Conservation (phyloP, 2,797 vertebrate genomes). For the Diglossa cyanea region DNA sequence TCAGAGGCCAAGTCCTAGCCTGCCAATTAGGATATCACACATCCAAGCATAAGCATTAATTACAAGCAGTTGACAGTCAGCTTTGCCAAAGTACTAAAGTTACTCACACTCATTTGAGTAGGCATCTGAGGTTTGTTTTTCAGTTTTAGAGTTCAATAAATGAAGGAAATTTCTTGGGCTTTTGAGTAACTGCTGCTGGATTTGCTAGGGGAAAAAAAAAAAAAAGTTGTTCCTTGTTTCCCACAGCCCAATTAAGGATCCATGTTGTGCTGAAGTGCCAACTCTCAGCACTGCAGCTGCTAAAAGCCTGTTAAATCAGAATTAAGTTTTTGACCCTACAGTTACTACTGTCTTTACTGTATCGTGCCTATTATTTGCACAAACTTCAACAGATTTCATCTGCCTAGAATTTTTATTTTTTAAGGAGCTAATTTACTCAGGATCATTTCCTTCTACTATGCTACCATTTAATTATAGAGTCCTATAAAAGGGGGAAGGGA, state of each 20-base stretch:
- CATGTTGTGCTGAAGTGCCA: background rate
- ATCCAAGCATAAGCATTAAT: background rate
- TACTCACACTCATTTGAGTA: background rate
- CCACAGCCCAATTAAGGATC: background rate
- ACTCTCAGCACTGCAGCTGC: background rate
- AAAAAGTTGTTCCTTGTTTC: background rate
- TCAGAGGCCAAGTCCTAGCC: background rate
- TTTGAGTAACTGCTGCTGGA: background rate
- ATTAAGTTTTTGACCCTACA: background rate
- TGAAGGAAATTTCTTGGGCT: background rate
- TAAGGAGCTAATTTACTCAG: background rate
- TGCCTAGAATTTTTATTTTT: background rate
- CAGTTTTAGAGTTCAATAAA: background rate
- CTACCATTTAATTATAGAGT: background rate
- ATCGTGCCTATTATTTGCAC: background rate
- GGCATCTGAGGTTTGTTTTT: background rate
- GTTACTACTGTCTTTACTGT: background rate
- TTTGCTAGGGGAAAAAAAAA: background rate
- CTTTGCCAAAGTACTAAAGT: background rate
- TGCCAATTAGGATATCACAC: background rate
- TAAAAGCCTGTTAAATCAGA: background rate
- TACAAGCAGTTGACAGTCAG: background rate
- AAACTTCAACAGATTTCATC: background rate
- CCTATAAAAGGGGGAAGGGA: background rate
- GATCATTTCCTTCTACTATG: accelerated